phyloP scores from a whole-genome alignment of 2,888 invertebrate genomes.

The Oscheius onirici region DNA sequence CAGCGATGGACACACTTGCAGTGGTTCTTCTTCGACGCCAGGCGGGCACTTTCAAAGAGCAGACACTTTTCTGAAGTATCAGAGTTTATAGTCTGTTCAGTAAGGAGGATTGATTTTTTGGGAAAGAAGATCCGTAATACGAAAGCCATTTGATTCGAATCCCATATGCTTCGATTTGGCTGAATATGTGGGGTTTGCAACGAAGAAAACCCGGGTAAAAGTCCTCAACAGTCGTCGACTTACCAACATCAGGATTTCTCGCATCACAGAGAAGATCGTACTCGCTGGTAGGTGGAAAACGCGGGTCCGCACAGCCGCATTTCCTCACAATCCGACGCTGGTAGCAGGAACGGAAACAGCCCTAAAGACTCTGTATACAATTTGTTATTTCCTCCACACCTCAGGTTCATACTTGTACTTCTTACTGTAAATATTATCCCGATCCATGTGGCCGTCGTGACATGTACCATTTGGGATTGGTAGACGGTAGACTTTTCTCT shows the following conservation, averaged over 20 bases:
- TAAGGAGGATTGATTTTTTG: too few species aligned
- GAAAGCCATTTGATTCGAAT: too few species aligned
- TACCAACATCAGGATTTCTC: conserved; percentile 37
- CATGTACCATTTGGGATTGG: conserved; percentile 47
- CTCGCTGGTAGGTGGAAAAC: conserved; percentile 60
- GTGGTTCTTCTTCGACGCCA: conserved; percentile 35
- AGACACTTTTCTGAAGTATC: conserved; percentile 58
- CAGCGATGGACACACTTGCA: conserved; percentile 61
- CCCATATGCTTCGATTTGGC: too few species aligned
- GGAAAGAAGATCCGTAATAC: too few species aligned
- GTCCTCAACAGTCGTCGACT: too few species aligned
- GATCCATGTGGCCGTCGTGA: conserved; percentile 47
- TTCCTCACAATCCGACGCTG: conserved; percentile 60
- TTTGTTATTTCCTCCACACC: conserved; percentile 33
- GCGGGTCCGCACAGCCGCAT: conserved; percentile 69
- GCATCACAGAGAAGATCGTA: conserved; percentile 42
- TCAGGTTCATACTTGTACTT: conserved; percentile 69
- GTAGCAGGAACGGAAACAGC: conserved; percentile 70
- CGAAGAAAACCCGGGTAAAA: too few species aligned
- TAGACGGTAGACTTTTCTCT: conserved; percentile 65
- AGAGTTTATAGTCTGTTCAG: too few species aligned
- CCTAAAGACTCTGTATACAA: conserved; percentile 53
- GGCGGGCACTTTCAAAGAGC: conserved; percentile 41
- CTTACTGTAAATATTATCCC: conserved; percentile 65
- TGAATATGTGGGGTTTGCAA: too few species aligned